Evolutionary conservation across 2,888 invertebrate species (phyloP), one percentile per base, ranked within the genome.

Genomic region (Lucinisca nassula): DNA sequence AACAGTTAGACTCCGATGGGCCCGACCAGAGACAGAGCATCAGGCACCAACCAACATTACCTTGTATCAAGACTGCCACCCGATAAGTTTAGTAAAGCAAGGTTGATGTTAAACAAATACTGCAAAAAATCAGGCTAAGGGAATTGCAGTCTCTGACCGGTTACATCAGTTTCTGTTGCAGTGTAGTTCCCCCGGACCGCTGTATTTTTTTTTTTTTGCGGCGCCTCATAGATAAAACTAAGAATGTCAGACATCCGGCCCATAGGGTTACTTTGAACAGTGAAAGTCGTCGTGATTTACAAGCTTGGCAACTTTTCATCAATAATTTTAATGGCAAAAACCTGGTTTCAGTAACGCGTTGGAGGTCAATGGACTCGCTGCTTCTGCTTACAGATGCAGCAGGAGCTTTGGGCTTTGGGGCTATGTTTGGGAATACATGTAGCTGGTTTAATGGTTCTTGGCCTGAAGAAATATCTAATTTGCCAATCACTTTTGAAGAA

Each of bases 401-500:
- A 27, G 49, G 70, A 0, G 30, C 85, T 17, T 27, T 83, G 30
- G 91, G 88, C 27, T 91, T 55, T 79, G 88, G 88, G 1, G 89
- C 85, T 24, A 77, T 85, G 12, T 76, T 8, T 38, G n/a, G 38
- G n/a, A 21, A 40, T 12, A 0, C 24, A 12, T 55, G n/a, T 55
- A 24, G 17, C 6, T 58, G 58, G 58, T 58, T 67, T 35, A 35
- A 67, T 17, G 83, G 88, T 0, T 8, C 61, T 4, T 90, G 85
- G 87, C 80, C 82, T 14, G 0, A 21, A 17, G 12, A 61, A 2
- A n/a, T 49, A 32, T 10, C 37, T 21, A 17, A 12, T 1, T 67
- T 61, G 17, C 27, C 79, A 30, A 90, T 88, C 17, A 80, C 90
- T 27, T 81, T 88, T 74, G 84, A 85, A 45, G 88, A 87, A 45